A percentile compares a stretch with the other conserved stretches of the same genome.
phyloP scores from a whole-genome alignment of 2,113 vertebrate genomes.

The Pica pica region DNA sequence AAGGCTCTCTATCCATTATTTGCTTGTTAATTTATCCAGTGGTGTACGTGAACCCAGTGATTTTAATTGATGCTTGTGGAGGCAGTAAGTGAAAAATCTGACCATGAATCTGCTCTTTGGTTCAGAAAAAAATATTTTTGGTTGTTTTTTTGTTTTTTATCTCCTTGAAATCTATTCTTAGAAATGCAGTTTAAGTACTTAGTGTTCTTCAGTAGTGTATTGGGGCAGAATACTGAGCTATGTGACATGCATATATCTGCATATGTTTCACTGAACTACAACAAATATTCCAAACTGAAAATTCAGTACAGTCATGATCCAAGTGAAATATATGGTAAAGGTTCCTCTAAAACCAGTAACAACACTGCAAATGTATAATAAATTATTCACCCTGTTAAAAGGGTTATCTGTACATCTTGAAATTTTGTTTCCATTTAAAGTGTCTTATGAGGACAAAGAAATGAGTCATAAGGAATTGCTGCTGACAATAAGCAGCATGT shows the following conservation, averaged over 20 bases:
- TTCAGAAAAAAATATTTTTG: not conserved
- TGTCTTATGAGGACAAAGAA: not conserved
- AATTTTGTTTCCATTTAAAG: not conserved
- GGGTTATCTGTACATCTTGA: not conserved
- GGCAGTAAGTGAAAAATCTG: not conserved
- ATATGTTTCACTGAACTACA: not conserved
- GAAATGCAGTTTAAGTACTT: not conserved
- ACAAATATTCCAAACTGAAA: not conserved
- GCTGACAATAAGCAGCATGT: not conserved
- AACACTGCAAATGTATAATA: not conserved
- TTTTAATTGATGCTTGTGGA: not conserved
- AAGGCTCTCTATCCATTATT: not conserved
- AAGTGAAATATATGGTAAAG: not conserved
- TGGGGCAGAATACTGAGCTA: not conserved
- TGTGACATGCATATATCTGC: not conserved
- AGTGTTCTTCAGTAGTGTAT: not conserved
- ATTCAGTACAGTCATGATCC: fast-evolving
- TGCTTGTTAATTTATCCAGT: not conserved
- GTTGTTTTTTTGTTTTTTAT: not conserved
- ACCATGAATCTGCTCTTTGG: not conserved
- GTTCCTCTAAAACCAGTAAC: not conserved
- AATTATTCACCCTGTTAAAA: not conserved
- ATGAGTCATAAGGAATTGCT: not conserved
- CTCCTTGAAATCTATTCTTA: not conserved
- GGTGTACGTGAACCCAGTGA: fast-evolving